Conservation (phyloP, 2,888 invertebrate genomes). For the Phymatocera aterrima region DNA sequence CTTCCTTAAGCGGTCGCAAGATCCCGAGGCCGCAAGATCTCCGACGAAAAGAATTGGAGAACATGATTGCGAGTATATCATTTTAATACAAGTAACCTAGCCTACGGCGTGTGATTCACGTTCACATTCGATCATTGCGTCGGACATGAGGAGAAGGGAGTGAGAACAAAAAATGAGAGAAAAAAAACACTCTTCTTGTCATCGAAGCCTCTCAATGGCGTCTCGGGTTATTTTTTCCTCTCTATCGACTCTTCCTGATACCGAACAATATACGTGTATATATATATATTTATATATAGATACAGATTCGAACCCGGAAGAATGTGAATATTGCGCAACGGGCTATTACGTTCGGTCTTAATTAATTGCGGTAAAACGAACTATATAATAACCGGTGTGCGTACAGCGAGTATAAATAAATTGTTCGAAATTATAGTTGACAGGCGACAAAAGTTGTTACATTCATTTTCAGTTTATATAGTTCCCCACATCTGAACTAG, state of each 20-base stretch:
- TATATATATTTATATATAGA: too few relatives aligned
- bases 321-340: neutral
- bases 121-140: neutral
- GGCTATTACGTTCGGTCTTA: conserved; percentile 8
- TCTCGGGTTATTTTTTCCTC: neutral
- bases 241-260: neutral
- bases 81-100: too few relatives aligned
- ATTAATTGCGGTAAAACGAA: conserved; percentile 34
- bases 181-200: too few relatives aligned
- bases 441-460: neutral
- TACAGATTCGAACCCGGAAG: conserved; percentile 3
- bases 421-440: conserved; percentile 4
- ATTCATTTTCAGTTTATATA: neutral
- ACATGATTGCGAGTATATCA: neutral
- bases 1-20: neutral
- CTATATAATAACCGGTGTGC: neutral
- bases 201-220: too few relatives aligned
- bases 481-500: neutral
- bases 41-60: neutral
- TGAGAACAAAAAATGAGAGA: too few relatives aligned
- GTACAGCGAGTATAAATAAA: conserved; percentile 7
- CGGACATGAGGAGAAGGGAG: too few relatives aligned
- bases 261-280: too few relatives aligned
- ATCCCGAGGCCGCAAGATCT: neutral
- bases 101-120: neutral